Conservation (phyloP, 2,113 vertebrate genomes). For the Microtus ochrogaster region DNA sequence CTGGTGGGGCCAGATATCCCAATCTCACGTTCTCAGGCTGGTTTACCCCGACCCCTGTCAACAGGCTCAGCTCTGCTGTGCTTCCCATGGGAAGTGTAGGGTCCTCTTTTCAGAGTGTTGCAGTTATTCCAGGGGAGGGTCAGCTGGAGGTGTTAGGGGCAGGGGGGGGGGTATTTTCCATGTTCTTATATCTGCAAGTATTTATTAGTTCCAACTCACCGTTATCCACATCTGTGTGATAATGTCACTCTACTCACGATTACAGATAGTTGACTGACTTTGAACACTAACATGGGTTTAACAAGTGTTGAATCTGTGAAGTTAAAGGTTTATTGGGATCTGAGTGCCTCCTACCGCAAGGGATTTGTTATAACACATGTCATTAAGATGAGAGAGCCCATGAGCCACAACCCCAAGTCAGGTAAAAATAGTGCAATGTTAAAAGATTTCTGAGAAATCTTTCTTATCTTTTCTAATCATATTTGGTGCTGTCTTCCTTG, state of each 20-base stretch:
- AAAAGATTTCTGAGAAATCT: neutral
- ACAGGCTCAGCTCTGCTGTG: too few relatives aligned
- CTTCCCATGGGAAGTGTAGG: too few relatives aligned
- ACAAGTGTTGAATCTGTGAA: neutral
- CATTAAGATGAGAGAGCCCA: neutral
- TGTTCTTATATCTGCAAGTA: neutral
- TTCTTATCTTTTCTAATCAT: neutral
- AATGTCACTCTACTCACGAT: neutral
- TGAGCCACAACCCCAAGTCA: neutral
- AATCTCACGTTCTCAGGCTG: too few relatives aligned
- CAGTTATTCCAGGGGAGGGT: too few relatives aligned
- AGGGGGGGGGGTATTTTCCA: too few relatives aligned
- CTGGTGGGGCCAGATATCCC: too few relatives aligned
- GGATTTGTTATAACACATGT: neutral
- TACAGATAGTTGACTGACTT: neutral
- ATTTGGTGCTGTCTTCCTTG: neutral
- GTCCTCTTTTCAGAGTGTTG: too few relatives aligned
- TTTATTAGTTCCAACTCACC: neutral
- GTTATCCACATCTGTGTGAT: neutral
- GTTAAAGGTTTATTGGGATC: neutral
- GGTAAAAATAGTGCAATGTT: neutral
- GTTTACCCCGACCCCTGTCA: too few relatives aligned
- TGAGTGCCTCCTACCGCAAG: neutral
- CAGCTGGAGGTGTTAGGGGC: too few relatives aligned
- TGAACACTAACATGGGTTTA: neutral